Base-by-base conservation (phyloP, 1,140 invertebrate genomes). In the Apis dorsata region DNA sequence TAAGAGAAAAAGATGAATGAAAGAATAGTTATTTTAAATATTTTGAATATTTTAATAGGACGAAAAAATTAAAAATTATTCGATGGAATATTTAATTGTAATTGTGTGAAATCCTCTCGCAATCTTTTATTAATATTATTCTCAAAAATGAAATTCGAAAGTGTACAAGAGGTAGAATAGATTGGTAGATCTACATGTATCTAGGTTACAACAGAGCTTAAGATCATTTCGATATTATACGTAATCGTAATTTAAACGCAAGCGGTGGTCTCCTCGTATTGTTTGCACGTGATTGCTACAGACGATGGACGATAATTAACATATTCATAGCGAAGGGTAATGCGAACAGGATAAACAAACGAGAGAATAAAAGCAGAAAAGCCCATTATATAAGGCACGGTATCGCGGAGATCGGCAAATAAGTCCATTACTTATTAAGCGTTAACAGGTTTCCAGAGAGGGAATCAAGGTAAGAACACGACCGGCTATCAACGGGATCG, bases 341-440 rank as follows among this genome's bases (percentile, higher is more conserved):
- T n/a, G 49, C 62, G 62, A 66, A 77, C 51, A 34, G 21, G 75
- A 77, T 75, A 75, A 75, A 75, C n/a, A 63, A 44, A 75, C 57
- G 21, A 17, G 44, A 7, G 66, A 79, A 79, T 63, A 28, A 74
- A 74, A 65, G 60, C 51, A 24, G 70, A 63, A 44, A 60, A n/a
- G 66, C n/a, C 53, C 12, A 77, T 81, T 81, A 81, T 77, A 51
- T 60, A 81, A 81, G 70, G 11, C 28, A 74, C 21, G 59, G 60
- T 74, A 73, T 77, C 72, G 44, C 24, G 17, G n/a, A 13, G 63
- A 81, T 76, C 80, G 80, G 80, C 55, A 59, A 82, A 82, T 82
- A 77, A 76, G 80, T 82, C 65, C 74, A 77, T 82, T 82, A 82
- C 65, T 82, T 77, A 82, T 82, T 82, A 77, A 82, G 74, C 80